Percentiles rank a stretch among this genome's conserved stretches.
phyloP scores from a whole-genome alignment of 92 coral and sea anemone species.

The Palythoa heliodiscus region DNA sequence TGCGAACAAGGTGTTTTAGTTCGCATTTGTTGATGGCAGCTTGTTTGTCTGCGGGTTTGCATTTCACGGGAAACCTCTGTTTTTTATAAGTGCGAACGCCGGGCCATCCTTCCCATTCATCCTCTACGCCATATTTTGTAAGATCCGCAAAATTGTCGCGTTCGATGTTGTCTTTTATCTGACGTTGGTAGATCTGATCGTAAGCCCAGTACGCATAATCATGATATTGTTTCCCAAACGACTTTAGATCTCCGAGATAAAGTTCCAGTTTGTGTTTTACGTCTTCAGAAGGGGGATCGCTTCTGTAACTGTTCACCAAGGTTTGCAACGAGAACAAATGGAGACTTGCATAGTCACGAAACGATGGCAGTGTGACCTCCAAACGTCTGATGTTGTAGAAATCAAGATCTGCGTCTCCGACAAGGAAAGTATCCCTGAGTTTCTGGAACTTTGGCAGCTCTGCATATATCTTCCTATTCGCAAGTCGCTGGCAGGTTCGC shows the following conservation, averaged over 20 bases:
- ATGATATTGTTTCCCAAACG: not conserved
- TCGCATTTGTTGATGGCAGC: slow-evolving; percentile 1
- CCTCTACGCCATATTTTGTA: not conserved
- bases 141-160: not conserved
- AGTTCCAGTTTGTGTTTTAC: not conserved
- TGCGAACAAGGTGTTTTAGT: not conserved
- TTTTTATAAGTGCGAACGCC: not conserved
- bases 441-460: slow-evolving; percentile 22
- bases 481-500: slow-evolving; percentile 3
- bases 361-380: not conserved
- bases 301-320: slow-evolving; percentile 21
- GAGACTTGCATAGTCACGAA: slow-evolving; percentile 28
- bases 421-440: not conserved
- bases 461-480: not conserved
- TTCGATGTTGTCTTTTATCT: not conserved
- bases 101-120: slow-evolving; percentile 19
- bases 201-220: slow-evolving; percentile 33
- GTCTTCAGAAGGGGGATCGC: not conserved
- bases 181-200: not conserved
- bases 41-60: slow-evolving; percentile 20
- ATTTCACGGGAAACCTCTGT: not conserved
- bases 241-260: slow-evolving; percentile 10
- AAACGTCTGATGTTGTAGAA: not conserved
- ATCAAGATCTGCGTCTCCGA: not conserved
- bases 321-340: slow-evolving; percentile 25